Evolutionary conservation across 1,140 invertebrate species (phyloP).

Genomic region (Pentalonia nigronervosa): DNA sequence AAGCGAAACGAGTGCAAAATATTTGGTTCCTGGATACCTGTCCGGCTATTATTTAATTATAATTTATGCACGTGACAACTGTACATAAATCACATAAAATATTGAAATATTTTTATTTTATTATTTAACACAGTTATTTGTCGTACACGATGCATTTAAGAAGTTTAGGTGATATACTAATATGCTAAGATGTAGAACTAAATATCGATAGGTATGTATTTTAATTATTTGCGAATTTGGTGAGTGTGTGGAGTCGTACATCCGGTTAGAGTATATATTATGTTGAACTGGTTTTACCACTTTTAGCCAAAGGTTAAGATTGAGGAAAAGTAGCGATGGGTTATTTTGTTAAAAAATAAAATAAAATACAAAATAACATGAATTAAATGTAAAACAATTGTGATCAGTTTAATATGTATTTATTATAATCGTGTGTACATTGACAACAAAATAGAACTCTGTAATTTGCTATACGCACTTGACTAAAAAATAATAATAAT

Average conservation of each 20-base stretch:
- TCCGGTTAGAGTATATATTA: slow-evolving; percentile 27
- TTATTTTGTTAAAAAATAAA: neutral
- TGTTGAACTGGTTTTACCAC: neutral
- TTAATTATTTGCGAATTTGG: neutral
- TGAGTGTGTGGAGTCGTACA: neutral
- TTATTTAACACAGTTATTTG: neutral
- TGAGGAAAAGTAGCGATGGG: neutral
- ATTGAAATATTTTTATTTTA: neutral
- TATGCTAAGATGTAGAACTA: neutral
- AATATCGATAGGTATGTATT: neutral
- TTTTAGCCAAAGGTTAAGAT: neutral
- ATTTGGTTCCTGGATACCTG: neutral
- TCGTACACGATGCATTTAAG: neutral
- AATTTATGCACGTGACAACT: neutral
- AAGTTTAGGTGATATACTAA: neutral
- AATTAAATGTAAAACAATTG: neutral
- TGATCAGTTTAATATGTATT: neutral
- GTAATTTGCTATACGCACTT: neutral
- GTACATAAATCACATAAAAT: neutral
- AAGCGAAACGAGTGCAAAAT: neutral
- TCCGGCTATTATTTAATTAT: neutral
- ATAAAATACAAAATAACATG: neutral
- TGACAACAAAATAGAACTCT: neutral
- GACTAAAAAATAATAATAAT: neutral
- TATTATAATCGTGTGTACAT: neutral